Conservation (phyloP, 2,113 vertebrate genomes). For the Nipponia nippon region DNA sequence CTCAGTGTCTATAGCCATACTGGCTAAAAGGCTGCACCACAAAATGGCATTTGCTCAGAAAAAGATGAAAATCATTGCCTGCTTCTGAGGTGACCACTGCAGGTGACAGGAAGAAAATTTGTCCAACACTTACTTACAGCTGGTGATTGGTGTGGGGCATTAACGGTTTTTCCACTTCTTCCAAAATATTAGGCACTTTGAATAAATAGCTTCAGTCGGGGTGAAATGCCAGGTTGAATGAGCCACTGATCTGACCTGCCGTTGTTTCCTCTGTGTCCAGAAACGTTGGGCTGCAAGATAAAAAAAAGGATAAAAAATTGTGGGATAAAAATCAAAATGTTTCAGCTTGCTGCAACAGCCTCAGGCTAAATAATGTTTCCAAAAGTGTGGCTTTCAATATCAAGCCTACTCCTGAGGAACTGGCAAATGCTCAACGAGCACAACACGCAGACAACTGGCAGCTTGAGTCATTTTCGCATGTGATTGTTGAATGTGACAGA, state of each 20-base stretch:
- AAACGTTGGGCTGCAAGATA: not conserved
- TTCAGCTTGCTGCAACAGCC: not conserved
- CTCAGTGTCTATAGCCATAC: not conserved
- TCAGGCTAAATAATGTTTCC: not conserved
- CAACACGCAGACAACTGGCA: conserved; percentile 37
- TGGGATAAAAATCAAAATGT: not conserved
- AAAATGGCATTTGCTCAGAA: not conserved
- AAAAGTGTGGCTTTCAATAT: not conserved
- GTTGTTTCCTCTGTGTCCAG: not conserved
- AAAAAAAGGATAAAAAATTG: not conserved
- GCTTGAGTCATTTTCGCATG: conserved; percentile 41
- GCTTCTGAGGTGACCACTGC: not conserved
- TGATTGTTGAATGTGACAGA: conserved; percentile 61
- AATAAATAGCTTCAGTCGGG: not conserved
- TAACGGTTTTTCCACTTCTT: not conserved
- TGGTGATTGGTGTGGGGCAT: not conserved
- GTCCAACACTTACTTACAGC: rapidly evolving
- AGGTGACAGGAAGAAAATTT: not conserved
- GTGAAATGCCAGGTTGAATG: not conserved
- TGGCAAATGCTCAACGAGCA: conserved; percentile 57
- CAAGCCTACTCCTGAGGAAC: conserved; percentile 34
- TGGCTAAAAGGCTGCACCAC: not conserved
- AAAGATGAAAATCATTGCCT: not conserved
- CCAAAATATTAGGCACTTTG: not conserved
- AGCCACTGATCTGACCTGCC: not conserved